Percentiles rank a stretch among this genome's conserved stretches.
Evolutionary conservation across 2,888 invertebrate species (phyloP).

Genomic region (Strigamia crassipes): DNA sequence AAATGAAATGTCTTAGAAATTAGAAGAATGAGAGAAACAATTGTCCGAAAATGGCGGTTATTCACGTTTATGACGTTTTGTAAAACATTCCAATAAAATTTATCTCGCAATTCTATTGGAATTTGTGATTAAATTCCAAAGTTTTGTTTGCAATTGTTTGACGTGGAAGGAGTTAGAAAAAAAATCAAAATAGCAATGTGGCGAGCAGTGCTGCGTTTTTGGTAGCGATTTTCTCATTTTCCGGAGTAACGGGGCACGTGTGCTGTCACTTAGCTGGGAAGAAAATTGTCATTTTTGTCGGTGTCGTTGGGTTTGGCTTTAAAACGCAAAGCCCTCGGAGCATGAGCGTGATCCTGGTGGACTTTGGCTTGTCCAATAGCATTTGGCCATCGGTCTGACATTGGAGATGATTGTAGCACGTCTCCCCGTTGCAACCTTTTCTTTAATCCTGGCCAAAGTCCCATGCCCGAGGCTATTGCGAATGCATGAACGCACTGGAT

Average conservation of each 20-base stretch:
- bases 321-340: not conserved
- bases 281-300: constrained; percentile 7
- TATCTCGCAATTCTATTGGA: too few relatives aligned
- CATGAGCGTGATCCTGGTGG: constrained; percentile 10
- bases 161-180: not conserved
- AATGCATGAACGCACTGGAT: constrained; percentile 1
- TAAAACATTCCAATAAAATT: too few relatives aligned
- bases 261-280: not conserved
- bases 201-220: not conserved
- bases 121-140: too few relatives aligned
- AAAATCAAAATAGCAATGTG: not conserved
- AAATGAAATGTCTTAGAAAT: not conserved
- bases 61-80: not conserved
- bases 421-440: not conserved
- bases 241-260: constrained; percentile 2
- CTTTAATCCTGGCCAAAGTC: constrained; percentile 6
- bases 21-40: not conserved
- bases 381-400: constrained; percentile 4
- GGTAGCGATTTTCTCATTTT: not conserved
- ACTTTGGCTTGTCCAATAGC: constrained; percentile 10
- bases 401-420: constrained; percentile 10
- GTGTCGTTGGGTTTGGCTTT: constrained; percentile 1
- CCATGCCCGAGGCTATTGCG: constrained; percentile 3
- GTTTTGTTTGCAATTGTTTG: too few relatives aligned
- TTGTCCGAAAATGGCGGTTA: too few relatives aligned